Evolutionary conservation across 2,888 invertebrate species (phyloP), one percentile per base, ranked within the genome.

Genomic region (Perizoma affinitatum): DNA sequence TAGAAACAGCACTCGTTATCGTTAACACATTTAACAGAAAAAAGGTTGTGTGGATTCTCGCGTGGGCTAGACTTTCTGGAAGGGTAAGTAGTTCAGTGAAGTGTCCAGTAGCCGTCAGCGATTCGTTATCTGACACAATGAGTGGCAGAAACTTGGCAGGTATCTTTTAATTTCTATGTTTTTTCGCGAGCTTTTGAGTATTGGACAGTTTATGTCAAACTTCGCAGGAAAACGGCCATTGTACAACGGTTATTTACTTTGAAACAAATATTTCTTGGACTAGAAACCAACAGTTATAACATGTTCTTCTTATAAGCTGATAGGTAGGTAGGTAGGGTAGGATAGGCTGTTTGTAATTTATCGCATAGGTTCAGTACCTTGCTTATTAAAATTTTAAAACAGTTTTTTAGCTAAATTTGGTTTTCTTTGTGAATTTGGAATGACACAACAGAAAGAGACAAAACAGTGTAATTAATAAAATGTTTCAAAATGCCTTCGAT

Each of bases 111-210:
- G 22, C 22, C 22, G 11, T 38, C 35, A 44, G 11, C 46, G 34
- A 5, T 55, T 34, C 42, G 9, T 34, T 11, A 53, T 40, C 33
- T 46, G 45, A 53, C 46, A 54, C 8, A 48, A 34, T 62, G 61
- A 58, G 43, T 62, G 54, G 48, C 62, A 62, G 58, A 46, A 50
- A 62, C 58, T 54, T 62, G 54, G 48, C 62, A 62, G 58, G 50
- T 46, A 62, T 54, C 58, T 58, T 62, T 62, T 43, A 54, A 33
- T 33, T n/a, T 35, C 7, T 44, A 11, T 8, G 53, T 61, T 61
- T 53, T 56, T 56, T 38, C 10, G 42, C 11, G 33, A 36, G 7
- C 46, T 58, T 58, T 58, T 54, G 44, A 8, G 44, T 53, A 56
- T 36, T 41, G 33, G 46, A 35, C 35, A 46, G 49, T 55, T 58